phyloP scores from a whole-genome alignment of 1,140 invertebrate genomes.

The Drosophila seguyi region DNA sequence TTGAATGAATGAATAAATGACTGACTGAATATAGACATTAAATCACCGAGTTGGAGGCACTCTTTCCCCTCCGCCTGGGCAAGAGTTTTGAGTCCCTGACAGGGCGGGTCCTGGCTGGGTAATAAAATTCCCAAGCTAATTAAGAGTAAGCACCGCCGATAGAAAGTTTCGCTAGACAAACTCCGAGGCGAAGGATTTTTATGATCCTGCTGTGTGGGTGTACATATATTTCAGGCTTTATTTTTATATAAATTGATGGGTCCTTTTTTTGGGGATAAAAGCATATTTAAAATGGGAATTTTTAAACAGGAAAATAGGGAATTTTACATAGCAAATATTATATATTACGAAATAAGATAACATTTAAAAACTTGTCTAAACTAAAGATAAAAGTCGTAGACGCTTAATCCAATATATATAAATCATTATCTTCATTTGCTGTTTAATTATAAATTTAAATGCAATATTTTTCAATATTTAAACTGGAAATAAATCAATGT shows the following conservation, averaged over 20 bases:
- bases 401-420: too few species aligned
- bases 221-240: neutral
- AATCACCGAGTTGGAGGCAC: slow-evolving; percentile 2
- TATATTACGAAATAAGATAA: neutral
- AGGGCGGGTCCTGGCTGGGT: slow-evolving; percentile 1
- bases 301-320: neutral
- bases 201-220: neutral
- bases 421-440: too few species aligned
- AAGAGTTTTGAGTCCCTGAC: slow-evolving; percentile 1
- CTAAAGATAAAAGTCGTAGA: too few species aligned
- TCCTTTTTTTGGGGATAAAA: neutral
- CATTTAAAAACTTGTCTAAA: too few species aligned
- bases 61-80: too few species aligned
- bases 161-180: slow-evolving; percentile 5
- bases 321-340: neutral
- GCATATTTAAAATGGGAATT: neutral
- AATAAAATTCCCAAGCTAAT: slow-evolving; percentile 17
- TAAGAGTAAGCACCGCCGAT: slow-evolving; percentile 4
- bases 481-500: too few species aligned
- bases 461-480: too few species aligned
- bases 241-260: neutral
- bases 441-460: too few species aligned
- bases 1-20: neutral
- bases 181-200: neutral
- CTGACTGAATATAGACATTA: neutral